Percentiles rank a stretch among this genome's conserved stretches.
Evolutionary conservation across 2,888 invertebrate genomes (phyloP).

Genomic region (Calliphora vomitoria): DNA sequence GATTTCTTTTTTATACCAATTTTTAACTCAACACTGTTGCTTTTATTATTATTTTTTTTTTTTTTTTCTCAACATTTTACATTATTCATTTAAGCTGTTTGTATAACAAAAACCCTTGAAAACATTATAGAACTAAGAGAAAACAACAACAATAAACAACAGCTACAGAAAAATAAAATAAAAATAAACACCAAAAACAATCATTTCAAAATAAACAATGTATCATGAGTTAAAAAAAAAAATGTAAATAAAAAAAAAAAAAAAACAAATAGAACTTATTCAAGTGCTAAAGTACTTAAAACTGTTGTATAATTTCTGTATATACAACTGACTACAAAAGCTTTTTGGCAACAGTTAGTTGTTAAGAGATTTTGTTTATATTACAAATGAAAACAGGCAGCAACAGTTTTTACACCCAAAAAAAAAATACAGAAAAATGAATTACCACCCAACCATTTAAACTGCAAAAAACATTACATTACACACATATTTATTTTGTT

Average conservation of each 20-base stretch:
- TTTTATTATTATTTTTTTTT: not conserved
- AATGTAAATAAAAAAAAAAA: too few relatives aligned
- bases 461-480: not conserved
- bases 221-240: conserved; percentile 44
- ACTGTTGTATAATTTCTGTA: conserved; percentile 62
- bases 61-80: conserved; percentile 25
- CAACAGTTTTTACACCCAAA: conserved; percentile 6
- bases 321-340: conserved; percentile 27
- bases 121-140: conserved; percentile 48
- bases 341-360: conserved; percentile 52
- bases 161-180: conserved; percentile 30
- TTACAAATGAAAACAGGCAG: conserved; percentile 17
- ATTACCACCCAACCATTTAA: conserved; percentile 10
- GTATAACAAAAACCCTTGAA: conserved; percentile 67
- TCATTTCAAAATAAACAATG: conserved; percentile 67
- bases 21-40: conserved; percentile 13
- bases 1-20: not conserved
- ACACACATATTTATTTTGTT: not conserved
- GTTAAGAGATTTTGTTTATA: conserved; percentile 24
- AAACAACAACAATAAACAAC: conserved; percentile 16
- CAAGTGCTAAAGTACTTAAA: conserved; percentile 70
- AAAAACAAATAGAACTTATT: conserved; percentile 54
- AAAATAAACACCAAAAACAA: conserved; percentile 61
- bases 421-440: not conserved
- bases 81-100: conserved; percentile 68